Percentiles rank a stretch among this genome's conserved stretches.
phyloP scores from a whole-genome alignment of 2,113 vertebrate species.

The Festucalex cinctus region DNA sequence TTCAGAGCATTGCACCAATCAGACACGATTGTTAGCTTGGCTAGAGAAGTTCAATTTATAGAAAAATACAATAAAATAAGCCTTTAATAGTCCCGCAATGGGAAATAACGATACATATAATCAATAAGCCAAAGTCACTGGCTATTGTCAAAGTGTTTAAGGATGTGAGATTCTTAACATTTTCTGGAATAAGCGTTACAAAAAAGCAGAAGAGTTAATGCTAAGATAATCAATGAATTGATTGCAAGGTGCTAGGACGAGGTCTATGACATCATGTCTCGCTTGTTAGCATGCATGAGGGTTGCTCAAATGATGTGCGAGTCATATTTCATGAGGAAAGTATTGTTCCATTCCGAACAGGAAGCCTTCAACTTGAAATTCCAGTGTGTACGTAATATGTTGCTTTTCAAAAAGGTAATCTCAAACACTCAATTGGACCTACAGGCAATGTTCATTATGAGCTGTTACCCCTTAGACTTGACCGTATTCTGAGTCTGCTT shows the following conservation, averaged over 20 bases:
- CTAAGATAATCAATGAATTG: neutral
- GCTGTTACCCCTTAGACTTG: neutral
- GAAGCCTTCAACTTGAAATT: too few species aligned
- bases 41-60: neutral
- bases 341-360: too few species aligned
- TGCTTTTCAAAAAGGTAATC: neutral
- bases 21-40: conserved; percentile 34
- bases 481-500: conserved; percentile 1
- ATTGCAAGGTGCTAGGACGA: neutral
- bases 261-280: neutral
- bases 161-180: too few species aligned
- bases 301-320: neutral
- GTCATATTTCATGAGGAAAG: neutral
- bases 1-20: conserved; percentile 41
- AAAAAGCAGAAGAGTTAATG: neutral
- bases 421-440: neutral
- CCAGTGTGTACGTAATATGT: too few species aligned
- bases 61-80: neutral
- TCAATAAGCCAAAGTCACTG: neutral
- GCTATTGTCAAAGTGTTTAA: too few species aligned
- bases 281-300: neutral
- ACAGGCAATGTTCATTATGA: neutral
- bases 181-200: neutral
- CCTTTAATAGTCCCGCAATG: neutral
- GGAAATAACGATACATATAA: neutral